Evolutionary conservation across 2,113 vertebrate genomes (phyloP).

Genomic region (Corythaixoides concolor): DNA sequence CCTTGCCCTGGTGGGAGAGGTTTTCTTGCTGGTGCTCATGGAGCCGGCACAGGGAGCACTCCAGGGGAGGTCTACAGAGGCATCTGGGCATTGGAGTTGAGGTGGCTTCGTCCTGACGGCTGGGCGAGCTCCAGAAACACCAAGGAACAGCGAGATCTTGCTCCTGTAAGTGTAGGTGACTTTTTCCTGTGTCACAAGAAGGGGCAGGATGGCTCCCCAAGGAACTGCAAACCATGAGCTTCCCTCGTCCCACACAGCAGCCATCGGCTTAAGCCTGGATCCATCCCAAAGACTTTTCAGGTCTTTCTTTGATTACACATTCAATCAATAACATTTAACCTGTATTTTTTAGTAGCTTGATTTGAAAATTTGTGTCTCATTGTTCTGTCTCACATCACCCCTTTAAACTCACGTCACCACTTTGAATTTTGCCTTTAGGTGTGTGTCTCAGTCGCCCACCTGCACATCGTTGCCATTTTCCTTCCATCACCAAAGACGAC

Average conservation of each 20-base stretch:
- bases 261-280: background rate
- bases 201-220: background rate
- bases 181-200: background rate
- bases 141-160: background rate
- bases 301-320: background rate
- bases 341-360: background rate
- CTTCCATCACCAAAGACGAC: background rate
- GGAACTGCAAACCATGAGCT: background rate
- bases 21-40: background rate
- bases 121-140: background rate
- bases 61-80: background rate
- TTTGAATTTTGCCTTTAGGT: background rate
- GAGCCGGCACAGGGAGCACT: accelerated
- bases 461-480: background rate
- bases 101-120: background rate
- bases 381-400: background rate
- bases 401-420: background rate
- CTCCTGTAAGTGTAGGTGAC: background rate
- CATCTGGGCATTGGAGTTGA: accelerated
- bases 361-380: background rate
- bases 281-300: background rate
- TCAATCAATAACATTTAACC: background rate
- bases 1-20: background rate
- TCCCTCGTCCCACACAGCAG: background rate
- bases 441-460: background rate